Evolutionary conservation across 2,113 vertebrate species (phyloP), one percentile per base, ranked within the genome.

Genomic region (Saimiri boliviensis): DNA sequence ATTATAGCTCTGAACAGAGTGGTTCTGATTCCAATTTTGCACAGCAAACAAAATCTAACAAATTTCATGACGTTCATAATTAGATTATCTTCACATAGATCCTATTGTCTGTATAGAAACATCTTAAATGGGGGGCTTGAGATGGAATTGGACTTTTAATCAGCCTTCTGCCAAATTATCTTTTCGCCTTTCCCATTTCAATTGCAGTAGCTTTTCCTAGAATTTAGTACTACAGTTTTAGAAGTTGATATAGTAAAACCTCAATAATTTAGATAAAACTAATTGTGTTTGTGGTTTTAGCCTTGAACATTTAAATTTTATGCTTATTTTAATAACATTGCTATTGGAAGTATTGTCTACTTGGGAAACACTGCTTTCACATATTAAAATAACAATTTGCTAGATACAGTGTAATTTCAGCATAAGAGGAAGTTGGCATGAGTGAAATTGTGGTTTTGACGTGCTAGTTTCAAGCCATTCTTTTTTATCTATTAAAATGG

Each of bases 261-360:
- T 95, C 49, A 71, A 93, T 91, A 91, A 86, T 93, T 96, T 92
- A 86, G 54, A 82, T 32, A 90, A 71, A 95, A 47, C 84, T 84
- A 94, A 94, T 96, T 96, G 83, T 35, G 45, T 92, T 93, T 83
- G 85, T 92, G 71, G 5, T 23, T 96, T 92, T 37, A 87, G 56
- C 5, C 37, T 80, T 70, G 47, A 93, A 90, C 77, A 6, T 37
- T 92, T 16, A 96, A 85, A 6, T 91, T 95, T 97, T 89, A 63
- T 87, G 85, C 19, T 87, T 93, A 49, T 76, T 91, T 97, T 96
- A 97, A 92, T 85, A 54, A 52, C 2, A 0, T 85, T 86, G 74
- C 32, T 86, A 70, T 47, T 83, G 40, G n/a, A 91, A 92, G 12
- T 91, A 25, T 63, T 66, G 63, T 47, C 58, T 83, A 32, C 47